Conservation (phyloP, 1,140 invertebrate genomes). For the Sinella curviseta region DNA sequence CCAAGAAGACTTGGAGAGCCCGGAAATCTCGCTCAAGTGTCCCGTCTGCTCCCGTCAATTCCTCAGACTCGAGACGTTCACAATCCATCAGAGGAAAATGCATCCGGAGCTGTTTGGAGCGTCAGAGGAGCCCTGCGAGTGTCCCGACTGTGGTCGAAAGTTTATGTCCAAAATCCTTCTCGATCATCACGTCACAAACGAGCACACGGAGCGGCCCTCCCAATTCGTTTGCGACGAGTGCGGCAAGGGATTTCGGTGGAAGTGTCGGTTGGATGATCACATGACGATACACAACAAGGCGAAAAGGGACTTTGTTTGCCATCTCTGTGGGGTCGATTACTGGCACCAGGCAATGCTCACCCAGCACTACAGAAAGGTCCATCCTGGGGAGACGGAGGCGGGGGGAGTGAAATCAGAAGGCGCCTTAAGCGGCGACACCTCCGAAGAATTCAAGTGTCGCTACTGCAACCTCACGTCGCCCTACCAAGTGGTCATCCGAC, state of each 20-base stretch:
- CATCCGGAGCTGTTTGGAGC: background rate
- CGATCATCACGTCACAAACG: background rate
- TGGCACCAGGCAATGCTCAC: background rate
- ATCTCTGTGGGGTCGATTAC: background rate
- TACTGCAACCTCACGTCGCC: background rate
- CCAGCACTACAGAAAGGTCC: background rate
- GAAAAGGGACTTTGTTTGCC: background rate
- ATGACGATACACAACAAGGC: background rate
- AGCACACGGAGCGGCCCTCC: background rate
- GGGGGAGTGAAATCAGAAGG: background rate
- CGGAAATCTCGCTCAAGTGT: background rate
- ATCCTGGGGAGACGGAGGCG: background rate
- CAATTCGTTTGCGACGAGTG: background rate
- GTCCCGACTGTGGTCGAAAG: background rate
- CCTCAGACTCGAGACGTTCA: background rate
- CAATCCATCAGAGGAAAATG: background rate
- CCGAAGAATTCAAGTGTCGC: background rate
- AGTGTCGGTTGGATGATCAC: background rate
- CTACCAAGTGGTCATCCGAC: background rate
- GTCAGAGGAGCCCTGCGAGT: background rate
- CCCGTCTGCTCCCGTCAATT: background rate
- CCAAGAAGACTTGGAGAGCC: background rate
- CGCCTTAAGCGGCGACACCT: background rate
- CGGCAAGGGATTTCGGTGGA: background rate
- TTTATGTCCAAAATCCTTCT: background rate